Percentiles rank a stretch among this genome's conserved stretches.
Conservation (phyloP, 92 coral and sea anemone species). For the Phymanthus crucifer region DNA sequence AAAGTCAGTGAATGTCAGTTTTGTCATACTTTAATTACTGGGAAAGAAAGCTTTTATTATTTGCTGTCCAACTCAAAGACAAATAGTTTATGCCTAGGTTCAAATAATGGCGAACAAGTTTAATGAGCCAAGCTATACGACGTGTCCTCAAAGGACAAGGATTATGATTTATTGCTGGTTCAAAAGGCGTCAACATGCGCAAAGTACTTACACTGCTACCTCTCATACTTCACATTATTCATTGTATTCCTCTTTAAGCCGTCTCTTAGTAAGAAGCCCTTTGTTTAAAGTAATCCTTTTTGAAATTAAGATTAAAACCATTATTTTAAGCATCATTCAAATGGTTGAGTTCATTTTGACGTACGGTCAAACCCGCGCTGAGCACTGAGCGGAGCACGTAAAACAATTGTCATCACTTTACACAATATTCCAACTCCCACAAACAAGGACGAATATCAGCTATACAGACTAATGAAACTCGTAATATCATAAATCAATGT, state of each 20-base stretch:
- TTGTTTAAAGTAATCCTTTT: constrained; percentile 9
- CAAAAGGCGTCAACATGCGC: too few species aligned
- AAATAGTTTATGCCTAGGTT: background rate
- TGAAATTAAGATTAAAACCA: background rate
- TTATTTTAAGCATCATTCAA: background rate
- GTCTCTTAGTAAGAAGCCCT: background rate
- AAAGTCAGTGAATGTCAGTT: background rate
- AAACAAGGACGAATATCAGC: too few species aligned
- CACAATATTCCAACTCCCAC: background rate
- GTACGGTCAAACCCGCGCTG: background rate
- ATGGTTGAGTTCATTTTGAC: background rate
- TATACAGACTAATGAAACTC: too few species aligned
- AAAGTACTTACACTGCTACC: background rate
- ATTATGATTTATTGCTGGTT: background rate
- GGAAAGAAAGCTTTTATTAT: background rate
- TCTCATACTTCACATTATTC: background rate
- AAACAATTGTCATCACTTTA: background rate
- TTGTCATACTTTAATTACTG: constrained; percentile 3
- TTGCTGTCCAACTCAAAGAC: background rate
- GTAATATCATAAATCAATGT: background rate
- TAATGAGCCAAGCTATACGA: background rate
- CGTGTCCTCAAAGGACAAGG: background rate
- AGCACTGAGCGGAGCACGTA: background rate
- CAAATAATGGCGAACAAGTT: background rate
- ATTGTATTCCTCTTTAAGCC: background rate